These are phyloP conservation scores for Sander vitreus DNA, from an alignment of 2,113 vertebrate genomes.

Conservation along the genomic window DNA sequence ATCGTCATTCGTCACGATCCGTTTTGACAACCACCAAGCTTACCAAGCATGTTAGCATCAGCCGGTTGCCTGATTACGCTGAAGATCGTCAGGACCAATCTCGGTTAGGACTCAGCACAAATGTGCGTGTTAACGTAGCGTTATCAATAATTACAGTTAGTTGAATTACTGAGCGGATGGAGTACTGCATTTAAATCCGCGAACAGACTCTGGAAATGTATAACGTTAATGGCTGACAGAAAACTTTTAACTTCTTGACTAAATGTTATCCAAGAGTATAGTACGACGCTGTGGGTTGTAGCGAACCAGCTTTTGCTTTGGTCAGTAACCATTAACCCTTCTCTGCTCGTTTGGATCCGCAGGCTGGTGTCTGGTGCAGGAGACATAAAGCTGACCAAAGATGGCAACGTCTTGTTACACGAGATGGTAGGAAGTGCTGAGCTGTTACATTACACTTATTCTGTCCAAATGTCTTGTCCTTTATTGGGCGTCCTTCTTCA, in stretches of 20 bases:
- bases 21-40: slow-evolving; percentile 39
- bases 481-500: not conserved
- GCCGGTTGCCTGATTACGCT: not conserved
- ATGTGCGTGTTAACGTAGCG: accelerated
- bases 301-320: not conserved
- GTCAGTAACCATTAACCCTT: slow-evolving; percentile 2
- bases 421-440: slow-evolving; percentile 90
- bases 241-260: not conserved
- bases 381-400: slow-evolving; percentile 98
- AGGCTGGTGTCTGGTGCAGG: slow-evolving; percentile 98
- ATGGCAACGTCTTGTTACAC: slow-evolving; percentile 96
- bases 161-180: not conserved
- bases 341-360: slow-evolving; percentile 11
- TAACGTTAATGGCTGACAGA: not conserved
- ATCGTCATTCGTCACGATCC: slow-evolving; percentile 44
- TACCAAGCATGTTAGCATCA: slow-evolving; percentile 48
- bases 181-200: not conserved
- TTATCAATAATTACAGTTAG: accelerated
- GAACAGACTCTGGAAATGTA: not conserved
- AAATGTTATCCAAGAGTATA: not conserved
- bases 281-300: not conserved
- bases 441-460: not conserved
- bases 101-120: too few relatives aligned
- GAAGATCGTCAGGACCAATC: not conserved
- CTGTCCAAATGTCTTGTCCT: not conserved